Evolutionary conservation across 2,113 vertebrate species (phyloP).

Genomic region (Eretmochelys imbricata): DNA sequence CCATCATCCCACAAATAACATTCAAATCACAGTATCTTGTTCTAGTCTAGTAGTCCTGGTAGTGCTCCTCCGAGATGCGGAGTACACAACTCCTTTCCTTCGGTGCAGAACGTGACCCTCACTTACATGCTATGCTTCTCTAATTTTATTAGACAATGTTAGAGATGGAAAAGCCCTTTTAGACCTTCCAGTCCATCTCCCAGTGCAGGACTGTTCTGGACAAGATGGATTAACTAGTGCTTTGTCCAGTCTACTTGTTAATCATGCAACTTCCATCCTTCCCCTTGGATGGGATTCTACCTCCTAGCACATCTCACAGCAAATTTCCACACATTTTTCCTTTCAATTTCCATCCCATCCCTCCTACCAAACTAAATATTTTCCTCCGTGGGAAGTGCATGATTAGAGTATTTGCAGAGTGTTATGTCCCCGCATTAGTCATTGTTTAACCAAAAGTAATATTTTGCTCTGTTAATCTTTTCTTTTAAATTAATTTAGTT

Average conservation of each 20-base stretch:
- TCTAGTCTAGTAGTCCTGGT: rapidly evolving
- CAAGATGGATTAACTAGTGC: neutral
- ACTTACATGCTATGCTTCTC: rapidly evolving
- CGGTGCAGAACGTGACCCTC: neutral
- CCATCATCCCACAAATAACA: neutral
- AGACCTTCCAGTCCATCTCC: neutral
- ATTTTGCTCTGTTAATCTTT: neutral
- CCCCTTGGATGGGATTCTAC: neutral
- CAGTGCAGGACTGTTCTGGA: rapidly evolving
- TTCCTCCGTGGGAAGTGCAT: neutral
- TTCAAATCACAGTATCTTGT: rapidly evolving
- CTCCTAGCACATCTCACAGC: neutral
- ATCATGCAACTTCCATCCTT: neutral
- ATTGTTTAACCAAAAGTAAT: neutral
- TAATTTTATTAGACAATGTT: neutral
- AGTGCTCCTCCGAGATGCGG: rapidly evolving
- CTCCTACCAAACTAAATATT: neutral
- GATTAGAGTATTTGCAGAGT: neutral
- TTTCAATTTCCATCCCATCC: neutral
- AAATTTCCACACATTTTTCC: neutral
- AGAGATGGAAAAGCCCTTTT: neutral
- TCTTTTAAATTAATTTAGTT: neutral
- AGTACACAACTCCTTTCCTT: rapidly evolving
- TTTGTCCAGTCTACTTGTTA: neutral
- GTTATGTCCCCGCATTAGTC: neutral